Conservation (phyloP, 2,888 invertebrate genomes). For the Gnatocerus cornutus region DNA sequence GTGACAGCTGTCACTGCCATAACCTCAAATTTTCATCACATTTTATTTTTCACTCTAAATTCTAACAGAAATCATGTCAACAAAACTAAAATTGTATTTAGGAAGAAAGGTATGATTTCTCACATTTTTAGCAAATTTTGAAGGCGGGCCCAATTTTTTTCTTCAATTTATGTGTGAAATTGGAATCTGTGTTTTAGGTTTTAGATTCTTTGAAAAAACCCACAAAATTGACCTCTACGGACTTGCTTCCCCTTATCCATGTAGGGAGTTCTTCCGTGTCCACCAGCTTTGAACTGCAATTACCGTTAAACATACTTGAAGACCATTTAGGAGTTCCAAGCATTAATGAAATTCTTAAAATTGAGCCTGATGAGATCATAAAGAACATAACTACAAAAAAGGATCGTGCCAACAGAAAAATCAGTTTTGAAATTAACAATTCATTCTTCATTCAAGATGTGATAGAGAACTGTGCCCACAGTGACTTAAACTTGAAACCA, state of each 20-base stretch:
- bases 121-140: neutral
- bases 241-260: slow-evolving; percentile 65
- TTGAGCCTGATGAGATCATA: slow-evolving; percentile 70
- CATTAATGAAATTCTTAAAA: slow-evolving; percentile 67
- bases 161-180: too few species aligned
- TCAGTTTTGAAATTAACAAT: slow-evolving; percentile 69
- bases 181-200: slow-evolving; percentile 60
- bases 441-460: slow-evolving; percentile 71
- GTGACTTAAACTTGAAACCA: slow-evolving; percentile 64
- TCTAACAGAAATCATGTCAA: slow-evolving; percentile 58
- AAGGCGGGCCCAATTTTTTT: too few species aligned
- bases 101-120: slow-evolving; percentile 64
- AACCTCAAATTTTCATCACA: neutral
- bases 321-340: slow-evolving; percentile 67
- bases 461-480: slow-evolving; percentile 67
- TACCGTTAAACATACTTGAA: slow-evolving; percentile 66
- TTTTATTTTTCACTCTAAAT: neutral
- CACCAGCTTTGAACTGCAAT: slow-evolving; percentile 63
- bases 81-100: slow-evolving; percentile 68
- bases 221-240: slow-evolving; percentile 60
- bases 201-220: slow-evolving; percentile 64
- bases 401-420: slow-evolving; percentile 63
- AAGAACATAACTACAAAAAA: slow-evolving; percentile 64
- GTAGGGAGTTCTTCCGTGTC: slow-evolving; percentile 47
- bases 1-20: neutral